These are phyloP conservation scores for Trematocara caparti DNA, from an alignment of 2,797 vertebrate species.

Conservation along the genomic window DNA sequence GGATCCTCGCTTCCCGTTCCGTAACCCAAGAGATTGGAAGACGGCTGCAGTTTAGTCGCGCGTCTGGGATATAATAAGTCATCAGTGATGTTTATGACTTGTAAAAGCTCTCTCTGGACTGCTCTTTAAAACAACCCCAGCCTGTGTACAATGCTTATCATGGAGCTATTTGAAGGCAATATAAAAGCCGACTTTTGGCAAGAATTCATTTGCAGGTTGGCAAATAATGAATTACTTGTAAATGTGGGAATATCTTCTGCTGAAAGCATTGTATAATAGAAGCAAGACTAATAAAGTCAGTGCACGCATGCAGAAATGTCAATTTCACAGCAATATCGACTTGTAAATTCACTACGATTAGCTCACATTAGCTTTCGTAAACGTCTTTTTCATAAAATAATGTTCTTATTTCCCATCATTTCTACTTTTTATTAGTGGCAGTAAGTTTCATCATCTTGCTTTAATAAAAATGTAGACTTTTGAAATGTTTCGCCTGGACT, in stretches of 20 bases:
- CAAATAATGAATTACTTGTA: neutral
- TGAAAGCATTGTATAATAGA: neutral
- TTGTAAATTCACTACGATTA: neutral
- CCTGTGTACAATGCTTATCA: conserved; percentile 23
- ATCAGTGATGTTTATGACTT: conserved; percentile 54
- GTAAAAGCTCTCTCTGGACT: conserved; percentile 34
- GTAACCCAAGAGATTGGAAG: conserved; percentile 5
- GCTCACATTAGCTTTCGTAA: neutral
- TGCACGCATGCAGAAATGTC: neutral
- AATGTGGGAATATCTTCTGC: neutral
- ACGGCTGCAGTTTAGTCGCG: neutral
- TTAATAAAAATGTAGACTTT: neutral
- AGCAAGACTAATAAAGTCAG: neutral
- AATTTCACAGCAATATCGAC: neutral
- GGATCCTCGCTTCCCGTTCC: neutral
- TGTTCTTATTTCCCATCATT: neutral
- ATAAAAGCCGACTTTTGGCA: neutral
- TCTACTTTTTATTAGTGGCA: neutral
- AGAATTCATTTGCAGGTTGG: neutral
- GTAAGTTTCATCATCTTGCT: neutral
- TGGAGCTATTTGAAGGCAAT: conserved; percentile 10
- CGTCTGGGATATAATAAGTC: conserved; percentile 39
- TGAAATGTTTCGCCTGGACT: neutral
- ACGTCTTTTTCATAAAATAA: neutral
- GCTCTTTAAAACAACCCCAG: neutral